These are phyloP conservation scores for Cromileptes altivelis DNA, from an alignment of 2,113 vertebrate genomes.

Conservation along the genomic window DNA sequence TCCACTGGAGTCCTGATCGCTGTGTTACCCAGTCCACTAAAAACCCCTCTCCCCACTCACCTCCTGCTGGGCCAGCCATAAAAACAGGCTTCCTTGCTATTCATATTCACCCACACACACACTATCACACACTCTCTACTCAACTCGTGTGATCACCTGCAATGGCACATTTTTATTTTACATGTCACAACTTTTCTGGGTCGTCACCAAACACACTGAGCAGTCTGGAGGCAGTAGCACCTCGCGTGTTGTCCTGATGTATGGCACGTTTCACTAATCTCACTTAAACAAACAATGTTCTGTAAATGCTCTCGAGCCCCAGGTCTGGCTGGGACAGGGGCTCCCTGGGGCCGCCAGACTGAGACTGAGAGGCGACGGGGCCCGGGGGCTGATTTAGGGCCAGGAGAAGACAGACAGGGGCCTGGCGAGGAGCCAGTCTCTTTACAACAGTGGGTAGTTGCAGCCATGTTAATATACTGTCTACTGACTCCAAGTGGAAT, in stretches of 20 bases:
- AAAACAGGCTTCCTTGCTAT: conserved; percentile 36
- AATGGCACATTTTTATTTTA: neutral
- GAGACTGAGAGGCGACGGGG: conserved; percentile 69
- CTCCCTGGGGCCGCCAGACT: conserved; percentile 56
- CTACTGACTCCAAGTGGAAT: conserved; percentile 63
- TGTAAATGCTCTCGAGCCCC: conserved; percentile 26
- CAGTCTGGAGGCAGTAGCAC: neutral
- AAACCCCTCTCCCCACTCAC: conserved; percentile 24
- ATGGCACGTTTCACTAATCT: conserved; percentile 14
- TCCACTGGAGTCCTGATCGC: conserved; percentile 29
- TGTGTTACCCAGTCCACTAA: conserved; percentile 23
- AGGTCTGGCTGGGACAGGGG: conserved; percentile 53
- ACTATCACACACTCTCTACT: neutral
- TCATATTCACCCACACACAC: neutral
- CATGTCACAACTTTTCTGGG: neutral
- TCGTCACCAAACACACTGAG: neutral
- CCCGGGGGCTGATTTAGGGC: conserved; percentile 71
- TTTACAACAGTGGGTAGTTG: conserved; percentile 61
- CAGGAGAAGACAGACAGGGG: conserved; percentile 66
- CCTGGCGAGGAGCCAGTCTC: conserved; percentile 73
- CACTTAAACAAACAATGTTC: conserved; percentile 38
- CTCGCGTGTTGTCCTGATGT: neutral
- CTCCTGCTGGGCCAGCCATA: conserved; percentile 51
- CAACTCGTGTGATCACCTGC: neutral
- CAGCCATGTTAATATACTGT: conserved; percentile 69